Evolutionary conservation across 2,888 invertebrate genomes (phyloP), one percentile per base, ranked within the genome.

Genomic region (Sabatieria punctata): DNA sequence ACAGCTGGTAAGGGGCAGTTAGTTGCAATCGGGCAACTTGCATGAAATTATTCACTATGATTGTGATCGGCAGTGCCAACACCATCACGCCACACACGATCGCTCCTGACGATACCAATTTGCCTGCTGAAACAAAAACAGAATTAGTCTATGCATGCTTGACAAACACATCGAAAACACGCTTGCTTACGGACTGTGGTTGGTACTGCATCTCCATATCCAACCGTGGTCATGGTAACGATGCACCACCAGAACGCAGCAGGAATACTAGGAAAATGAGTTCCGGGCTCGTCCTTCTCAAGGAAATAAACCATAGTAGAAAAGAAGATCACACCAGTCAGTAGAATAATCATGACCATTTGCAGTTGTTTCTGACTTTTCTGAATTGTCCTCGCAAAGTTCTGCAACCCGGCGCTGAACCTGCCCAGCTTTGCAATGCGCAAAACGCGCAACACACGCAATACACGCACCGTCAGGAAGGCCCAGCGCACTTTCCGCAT

Each of bases 11-110:
- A n/a, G n/a, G n/a, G n/a, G n/a, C n/a, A n/a, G n/a, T n/a, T n/a
- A 23, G 39, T 4, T 8, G 4, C 39, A 39, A 23, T 8, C 39
- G 39, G 4, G 39, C 21, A 22, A 39, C 39, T n/a, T 39, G 39
- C 39, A 39, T 39, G 39, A 39, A 39, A 22, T 39, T 39, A 24
- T 39, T 39, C 6, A 39, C 39, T 8, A 24, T 39, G 22, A 39
- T 39, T 24, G 39, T 39, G 39, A 39, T 39, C 39, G 39, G 39
- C 8, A 39, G 21, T 2, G 39, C 39, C 39, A 39, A 22, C 39
- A 39, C 39, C 39, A 39, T 39, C 39, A 39, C 24, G 39, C 39
- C 39, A 18, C 19, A 21, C 21, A 39, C 39, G 19, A 39, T 39
- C 21, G 39, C 24, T 4, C 23, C 39, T 4, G 15, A 8, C 4